A percentile compares a stretch with the other conserved stretches of the same genome.
These are phyloP conservation scores for Eulemur mongoz DNA, from an alignment of 2,797 vertebrate genomes.

Conservation along the genomic window DNA sequence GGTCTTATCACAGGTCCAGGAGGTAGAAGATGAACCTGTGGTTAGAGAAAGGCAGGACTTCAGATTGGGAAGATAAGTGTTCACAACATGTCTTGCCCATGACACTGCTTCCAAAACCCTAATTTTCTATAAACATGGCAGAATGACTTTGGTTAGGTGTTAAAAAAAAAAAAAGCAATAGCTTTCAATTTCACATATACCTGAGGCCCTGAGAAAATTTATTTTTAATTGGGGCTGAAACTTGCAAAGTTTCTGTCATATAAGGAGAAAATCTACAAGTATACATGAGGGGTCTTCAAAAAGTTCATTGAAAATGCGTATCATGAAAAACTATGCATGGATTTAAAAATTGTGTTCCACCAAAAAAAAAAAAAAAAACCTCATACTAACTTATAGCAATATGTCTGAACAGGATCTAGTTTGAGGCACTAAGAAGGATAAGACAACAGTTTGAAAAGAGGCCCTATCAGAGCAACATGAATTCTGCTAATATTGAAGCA, in stretches of 20 bases:
- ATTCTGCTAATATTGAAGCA: background rate
- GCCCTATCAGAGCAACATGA: background rate
- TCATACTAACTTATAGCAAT: background rate
- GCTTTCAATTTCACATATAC: background rate
- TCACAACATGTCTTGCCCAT: background rate
- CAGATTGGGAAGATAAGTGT: background rate
- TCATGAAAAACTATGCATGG: background rate
- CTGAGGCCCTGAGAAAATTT: background rate
- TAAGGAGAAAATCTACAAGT: background rate
- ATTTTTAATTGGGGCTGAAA: background rate
- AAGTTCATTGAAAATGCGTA: background rate
- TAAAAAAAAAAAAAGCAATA: background rate
- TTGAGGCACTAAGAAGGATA: background rate
- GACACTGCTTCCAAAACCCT: background rate
- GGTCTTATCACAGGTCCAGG: background rate
- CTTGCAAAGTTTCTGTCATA: background rate
- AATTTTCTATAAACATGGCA: background rate
- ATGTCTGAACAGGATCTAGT: background rate
- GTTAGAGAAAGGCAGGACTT: background rate
- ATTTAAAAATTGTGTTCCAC: background rate
- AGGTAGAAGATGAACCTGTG: background rate
- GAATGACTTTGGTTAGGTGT: background rate
- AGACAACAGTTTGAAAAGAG: background rate
- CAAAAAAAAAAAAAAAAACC: background rate
- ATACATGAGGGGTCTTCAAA: background rate